These are phyloP conservation scores for Ceratina japonica DNA, from an alignment of 1,140 invertebrate species.

Conservation along the genomic window DNA sequence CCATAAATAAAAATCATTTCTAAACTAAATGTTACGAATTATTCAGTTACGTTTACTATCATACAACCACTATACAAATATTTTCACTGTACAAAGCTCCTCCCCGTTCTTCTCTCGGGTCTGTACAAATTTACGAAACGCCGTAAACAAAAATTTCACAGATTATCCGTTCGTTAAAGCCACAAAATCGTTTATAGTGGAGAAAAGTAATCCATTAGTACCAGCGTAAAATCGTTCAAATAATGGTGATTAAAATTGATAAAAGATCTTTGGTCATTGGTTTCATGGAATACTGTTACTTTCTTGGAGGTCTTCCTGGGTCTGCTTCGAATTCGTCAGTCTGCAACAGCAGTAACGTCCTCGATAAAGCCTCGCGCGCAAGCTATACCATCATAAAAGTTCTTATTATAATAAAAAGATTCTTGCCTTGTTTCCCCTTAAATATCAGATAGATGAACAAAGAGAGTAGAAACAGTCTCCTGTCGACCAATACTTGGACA, in stretches of 20 bases:
- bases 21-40: slow-evolving; percentile 29
- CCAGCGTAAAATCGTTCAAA: slow-evolving; percentile 19
- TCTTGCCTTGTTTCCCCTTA: slow-evolving; percentile 47
- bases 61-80: slow-evolving; percentile 41
- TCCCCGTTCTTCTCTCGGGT: background rate
- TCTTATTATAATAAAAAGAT: background rate
- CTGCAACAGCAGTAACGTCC: slow-evolving; percentile 20
- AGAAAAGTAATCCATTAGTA: slow-evolving; percentile 17
- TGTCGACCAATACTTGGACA: slow-evolving; percentile 50
- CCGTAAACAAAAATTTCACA: slow-evolving; percentile 5
- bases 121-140: slow-evolving; percentile 16
- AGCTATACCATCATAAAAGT: background rate
- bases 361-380: background rate
- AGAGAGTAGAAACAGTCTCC: slow-evolving; percentile 52
- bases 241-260: slow-evolving; percentile 39
- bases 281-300: slow-evolving; percentile 48
- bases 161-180: background rate
- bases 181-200: background rate
- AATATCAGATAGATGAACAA: slow-evolving; percentile 51
- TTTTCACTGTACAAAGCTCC: slow-evolving; percentile 17
- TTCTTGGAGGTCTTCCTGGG: slow-evolving; percentile 32
- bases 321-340: slow-evolving; percentile 26
- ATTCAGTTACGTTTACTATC: slow-evolving; percentile 32
- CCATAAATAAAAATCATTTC: slow-evolving; percentile 38
- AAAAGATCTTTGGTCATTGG: slow-evolving; percentile 45